Conservation (phyloP, 2,888 invertebrate species). For the Bursaphelenchus okinawaensis region DNA sequence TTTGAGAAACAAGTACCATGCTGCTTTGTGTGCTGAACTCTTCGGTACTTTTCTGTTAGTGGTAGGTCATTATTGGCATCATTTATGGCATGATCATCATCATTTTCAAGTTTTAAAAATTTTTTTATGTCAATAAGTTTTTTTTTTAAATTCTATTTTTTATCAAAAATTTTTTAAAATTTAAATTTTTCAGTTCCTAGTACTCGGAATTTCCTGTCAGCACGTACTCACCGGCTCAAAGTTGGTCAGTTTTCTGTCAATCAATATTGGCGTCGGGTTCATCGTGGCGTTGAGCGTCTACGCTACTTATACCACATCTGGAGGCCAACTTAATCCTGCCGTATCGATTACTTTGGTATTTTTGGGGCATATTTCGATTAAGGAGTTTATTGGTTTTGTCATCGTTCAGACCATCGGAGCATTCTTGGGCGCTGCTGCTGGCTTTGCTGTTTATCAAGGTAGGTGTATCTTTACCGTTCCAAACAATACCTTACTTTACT, state of each 20-base stretch:
- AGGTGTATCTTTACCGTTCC: neutral
- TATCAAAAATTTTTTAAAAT: too few relatives aligned
- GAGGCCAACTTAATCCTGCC: conserved; percentile 31
- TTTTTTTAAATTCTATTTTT: neutral
- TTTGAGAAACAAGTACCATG: conserved; percentile 33
- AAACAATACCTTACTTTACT: conserved; percentile 30
- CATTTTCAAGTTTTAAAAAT: neutral
- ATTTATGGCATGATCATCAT: too few relatives aligned
- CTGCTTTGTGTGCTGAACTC: conserved; percentile 48
- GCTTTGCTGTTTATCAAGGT: conserved; percentile 20
- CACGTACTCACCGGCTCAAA: conserved; percentile 43
- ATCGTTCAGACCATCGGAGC: conserved; percentile 25
- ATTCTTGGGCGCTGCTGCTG: conserved; percentile 20
- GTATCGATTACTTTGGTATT: conserved; percentile 7
- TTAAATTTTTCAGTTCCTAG: conserved; percentile 44
- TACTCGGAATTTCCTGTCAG: conserved; percentile 45
- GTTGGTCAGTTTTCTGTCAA: conserved; percentile 47
- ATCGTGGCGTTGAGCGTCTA: conserved; percentile 46
- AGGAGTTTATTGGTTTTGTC: conserved; percentile 14
- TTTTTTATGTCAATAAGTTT: neutral
- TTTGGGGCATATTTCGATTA: conserved; percentile 18
- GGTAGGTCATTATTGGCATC: conserved; percentile 19
- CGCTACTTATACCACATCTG: conserved; percentile 40
- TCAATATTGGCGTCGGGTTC: conserved; percentile 27
- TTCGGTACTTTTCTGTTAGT: conserved; percentile 44